These are phyloP conservation scores for Anastatus disparis DNA, from an alignment of 1,140 invertebrate species.

Conservation along the genomic window DNA sequence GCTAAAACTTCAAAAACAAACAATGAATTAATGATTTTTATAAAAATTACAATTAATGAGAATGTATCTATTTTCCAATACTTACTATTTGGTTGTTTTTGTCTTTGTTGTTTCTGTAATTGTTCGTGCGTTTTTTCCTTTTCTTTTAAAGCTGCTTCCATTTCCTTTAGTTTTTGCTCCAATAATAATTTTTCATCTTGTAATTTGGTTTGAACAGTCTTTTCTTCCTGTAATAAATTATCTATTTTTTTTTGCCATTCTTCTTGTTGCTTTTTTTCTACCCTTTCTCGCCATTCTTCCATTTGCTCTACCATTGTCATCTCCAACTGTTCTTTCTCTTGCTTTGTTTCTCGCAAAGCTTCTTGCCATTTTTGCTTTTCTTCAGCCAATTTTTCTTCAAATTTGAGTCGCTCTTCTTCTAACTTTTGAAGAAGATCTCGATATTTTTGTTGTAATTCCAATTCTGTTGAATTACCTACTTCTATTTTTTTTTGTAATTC, in stretches of 20 bases:
- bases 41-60: slow-evolving; percentile 11
- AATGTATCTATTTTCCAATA: neutral
- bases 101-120: too few species aligned
- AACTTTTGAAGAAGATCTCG: slow-evolving; percentile 64
- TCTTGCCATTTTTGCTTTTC: slow-evolving; percentile 67
- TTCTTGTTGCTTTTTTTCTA: slow-evolving; percentile 53
- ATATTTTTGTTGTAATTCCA: slow-evolving; percentile 64
- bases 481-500: slow-evolving; percentile 65
- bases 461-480: slow-evolving; percentile 62
- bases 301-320: slow-evolving; percentile 63
- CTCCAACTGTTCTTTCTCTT: slow-evolving; percentile 64
- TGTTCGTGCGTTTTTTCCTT: slow-evolving; percentile 49
- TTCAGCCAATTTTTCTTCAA: slow-evolving; percentile 64
- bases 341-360: slow-evolving; percentile 63
- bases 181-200: slow-evolving; percentile 57
- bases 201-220: slow-evolving; percentile 64
- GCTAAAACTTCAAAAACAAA: too few species aligned
- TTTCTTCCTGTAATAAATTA: slow-evolving; percentile 64
- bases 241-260: slow-evolving; percentile 59
- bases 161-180: slow-evolving; percentile 61
- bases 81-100: neutral
- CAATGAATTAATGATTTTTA: slow-evolving; percentile 16
- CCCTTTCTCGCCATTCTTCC: slow-evolving; percentile 61
- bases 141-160: slow-evolving; percentile 64
- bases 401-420: slow-evolving; percentile 65